These are phyloP conservation scores for Nomada goodeniana DNA, from an alignment of 2,888 invertebrate species.

Conservation along the genomic window DNA sequence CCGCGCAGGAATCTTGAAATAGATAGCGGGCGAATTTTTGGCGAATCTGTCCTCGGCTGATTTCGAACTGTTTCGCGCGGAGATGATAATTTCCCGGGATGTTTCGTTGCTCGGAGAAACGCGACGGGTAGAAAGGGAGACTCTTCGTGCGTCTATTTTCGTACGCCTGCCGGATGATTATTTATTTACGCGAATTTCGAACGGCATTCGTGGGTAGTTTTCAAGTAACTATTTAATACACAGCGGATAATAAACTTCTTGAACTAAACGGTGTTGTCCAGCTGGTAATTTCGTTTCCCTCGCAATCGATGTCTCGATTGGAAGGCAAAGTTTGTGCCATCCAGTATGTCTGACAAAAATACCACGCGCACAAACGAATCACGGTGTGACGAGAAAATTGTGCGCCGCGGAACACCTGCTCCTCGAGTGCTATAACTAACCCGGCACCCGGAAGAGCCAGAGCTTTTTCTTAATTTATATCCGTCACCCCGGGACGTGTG, in stretches of 20 bases:
- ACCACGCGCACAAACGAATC: neutral
- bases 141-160: no score
- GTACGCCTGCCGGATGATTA: no score
- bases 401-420: neutral
- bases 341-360: neutral
- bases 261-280: no score
- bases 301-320: conserved; percentile 2
- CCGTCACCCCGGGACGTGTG: neutral
- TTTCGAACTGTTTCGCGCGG: no score
- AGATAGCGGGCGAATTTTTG: conserved; percentile 36
- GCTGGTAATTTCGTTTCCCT: no score
- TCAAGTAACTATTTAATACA: no score
- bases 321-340: neutral
- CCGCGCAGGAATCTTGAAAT: conserved; percentile 56
- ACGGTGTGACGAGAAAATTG: conserved; percentile 6
- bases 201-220: no score
- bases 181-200: no score
- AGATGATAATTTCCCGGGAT: no score
- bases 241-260: no score
- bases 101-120: no score
- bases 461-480: conserved; percentile 11
- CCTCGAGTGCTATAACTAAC: neutral
- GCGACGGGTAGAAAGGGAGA: no score
- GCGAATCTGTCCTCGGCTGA: neutral
- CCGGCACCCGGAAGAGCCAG: neutral